phyloP scores from a whole-genome alignment of 2,113 vertebrate species.

The Nerophis lumbriciformis region DNA sequence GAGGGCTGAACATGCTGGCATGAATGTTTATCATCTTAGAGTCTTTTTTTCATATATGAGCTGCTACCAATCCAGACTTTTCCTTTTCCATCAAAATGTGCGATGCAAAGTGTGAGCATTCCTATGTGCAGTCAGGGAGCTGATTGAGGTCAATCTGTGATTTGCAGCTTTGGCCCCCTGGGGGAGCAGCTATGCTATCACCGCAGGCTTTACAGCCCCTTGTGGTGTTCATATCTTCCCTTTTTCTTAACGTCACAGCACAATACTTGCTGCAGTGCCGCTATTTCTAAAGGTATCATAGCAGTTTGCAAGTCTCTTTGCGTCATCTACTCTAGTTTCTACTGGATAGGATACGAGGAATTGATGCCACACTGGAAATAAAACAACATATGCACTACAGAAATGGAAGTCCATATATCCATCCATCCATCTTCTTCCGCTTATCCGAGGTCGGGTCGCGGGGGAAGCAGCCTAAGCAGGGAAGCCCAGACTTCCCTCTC shows the following conservation, averaged over 20 bases:
- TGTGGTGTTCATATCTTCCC: conserved; percentile 33
- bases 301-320: background rate
- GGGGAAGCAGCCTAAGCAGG: too few relatives aligned
- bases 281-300: background rate
- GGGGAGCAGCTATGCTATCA: conserved; percentile 38
- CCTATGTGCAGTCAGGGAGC: conserved; percentile 37
- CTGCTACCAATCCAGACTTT: background rate
- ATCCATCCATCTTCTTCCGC: too few relatives aligned
- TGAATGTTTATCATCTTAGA: background rate
- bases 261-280: background rate
- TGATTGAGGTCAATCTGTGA: conserved; percentile 69
- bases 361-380: too few relatives aligned
- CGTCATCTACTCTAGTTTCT: too few relatives aligned
- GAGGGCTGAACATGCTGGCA: background rate
- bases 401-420: too few relatives aligned
- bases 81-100: conserved; percentile 20
- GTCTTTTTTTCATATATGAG: conserved; percentile 20
- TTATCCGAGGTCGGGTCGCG: too few relatives aligned
- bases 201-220: conserved; percentile 30
- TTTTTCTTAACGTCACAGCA: conserved; percentile 24
- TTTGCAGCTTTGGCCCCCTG: conserved; percentile 42
- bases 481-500: too few relatives aligned
- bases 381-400: too few relatives aligned
- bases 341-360: too few relatives aligned
- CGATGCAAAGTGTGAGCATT: conserved; percentile 22